Evolutionary conservation across 2,888 invertebrate genomes (phyloP).

Genomic region (Pseudococcus longispinus): DNA sequence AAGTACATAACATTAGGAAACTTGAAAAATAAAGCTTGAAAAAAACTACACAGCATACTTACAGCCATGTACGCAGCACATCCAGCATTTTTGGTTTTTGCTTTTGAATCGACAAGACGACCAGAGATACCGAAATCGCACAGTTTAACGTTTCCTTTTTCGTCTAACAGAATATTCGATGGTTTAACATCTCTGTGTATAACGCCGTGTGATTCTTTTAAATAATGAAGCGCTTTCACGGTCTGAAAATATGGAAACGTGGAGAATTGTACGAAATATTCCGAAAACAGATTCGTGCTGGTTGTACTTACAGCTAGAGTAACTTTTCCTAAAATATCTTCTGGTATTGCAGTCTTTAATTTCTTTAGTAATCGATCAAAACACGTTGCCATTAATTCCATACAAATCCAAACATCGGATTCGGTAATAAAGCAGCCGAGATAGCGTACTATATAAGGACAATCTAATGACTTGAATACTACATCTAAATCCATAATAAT

Average conservation of each 20-base stretch:
- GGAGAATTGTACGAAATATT: neutral
- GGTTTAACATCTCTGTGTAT: constrained; percentile 99
- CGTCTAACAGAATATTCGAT: constrained; percentile 96
- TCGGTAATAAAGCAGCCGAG: constrained; percentile 97
- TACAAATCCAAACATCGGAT: constrained; percentile 99
- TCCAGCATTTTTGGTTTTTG: constrained; percentile 94
- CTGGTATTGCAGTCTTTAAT: constrained; percentile 88
- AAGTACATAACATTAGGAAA: constrained; percentile 55
- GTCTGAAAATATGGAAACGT: constrained; percentile 69
- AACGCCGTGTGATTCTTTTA: constrained; percentile 95
- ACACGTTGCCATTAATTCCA: constrained; percentile 99
- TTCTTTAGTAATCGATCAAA: constrained; percentile 94
- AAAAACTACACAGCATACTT: constrained; percentile 63
- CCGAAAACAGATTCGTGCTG: neutral
- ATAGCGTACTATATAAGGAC: constrained; percentile 95
- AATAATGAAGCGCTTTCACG: constrained; percentile 93
- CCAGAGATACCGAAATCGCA: constrained; percentile 99
- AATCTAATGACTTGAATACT: constrained; percentile 95
- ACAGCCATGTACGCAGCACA: constrained; percentile 99
- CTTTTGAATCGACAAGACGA: constrained; percentile 95
- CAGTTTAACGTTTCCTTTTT: constrained; percentile 92
- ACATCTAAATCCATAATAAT: constrained; percentile 99
- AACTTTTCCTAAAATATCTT: constrained; percentile 94
- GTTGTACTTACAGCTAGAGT: constrained; percentile 83
- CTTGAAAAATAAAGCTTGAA: neutral